Conservation (phyloP, 2,888 invertebrate genomes). For the Yponomeuta cagnagella region DNA sequence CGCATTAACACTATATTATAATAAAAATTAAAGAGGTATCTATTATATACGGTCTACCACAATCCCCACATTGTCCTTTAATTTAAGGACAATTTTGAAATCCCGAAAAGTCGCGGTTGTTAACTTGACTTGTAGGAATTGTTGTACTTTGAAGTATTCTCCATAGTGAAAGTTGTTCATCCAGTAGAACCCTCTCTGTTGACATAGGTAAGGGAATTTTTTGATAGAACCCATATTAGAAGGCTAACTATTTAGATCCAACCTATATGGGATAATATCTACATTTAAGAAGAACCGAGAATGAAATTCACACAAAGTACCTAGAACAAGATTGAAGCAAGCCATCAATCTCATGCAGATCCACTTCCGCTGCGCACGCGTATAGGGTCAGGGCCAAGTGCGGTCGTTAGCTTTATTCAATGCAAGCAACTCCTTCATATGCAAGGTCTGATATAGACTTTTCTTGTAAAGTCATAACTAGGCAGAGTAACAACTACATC, state of each 20-base stretch:
- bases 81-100: no score
- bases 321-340: background rate
- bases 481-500: no score
- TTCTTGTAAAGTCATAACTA: no score
- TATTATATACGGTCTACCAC: no score
- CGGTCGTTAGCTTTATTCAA: conserved; percentile 10
- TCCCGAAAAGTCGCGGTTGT: no score
- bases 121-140: background rate
- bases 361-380: conserved; percentile 23
- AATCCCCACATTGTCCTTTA: no score
- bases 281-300: background rate
- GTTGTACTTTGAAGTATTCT: background rate
- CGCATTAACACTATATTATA: no score
- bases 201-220: no score
- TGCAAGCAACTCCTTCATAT: conserved; percentile 6
- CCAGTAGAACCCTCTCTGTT: background rate
- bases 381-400: conserved; percentile 15
- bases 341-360: conserved; percentile 12
- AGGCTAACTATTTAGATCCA: no score
- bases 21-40: no score
- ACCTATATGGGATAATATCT: background rate
- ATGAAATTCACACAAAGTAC: background rate
- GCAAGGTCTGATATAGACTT: background rate
- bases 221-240: no score
- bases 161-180: background rate